These are phyloP conservation scores for Epizoanthus ramosus DNA, from an alignment of 92 coral and sea anemone species.

Conservation along the genomic window DNA sequence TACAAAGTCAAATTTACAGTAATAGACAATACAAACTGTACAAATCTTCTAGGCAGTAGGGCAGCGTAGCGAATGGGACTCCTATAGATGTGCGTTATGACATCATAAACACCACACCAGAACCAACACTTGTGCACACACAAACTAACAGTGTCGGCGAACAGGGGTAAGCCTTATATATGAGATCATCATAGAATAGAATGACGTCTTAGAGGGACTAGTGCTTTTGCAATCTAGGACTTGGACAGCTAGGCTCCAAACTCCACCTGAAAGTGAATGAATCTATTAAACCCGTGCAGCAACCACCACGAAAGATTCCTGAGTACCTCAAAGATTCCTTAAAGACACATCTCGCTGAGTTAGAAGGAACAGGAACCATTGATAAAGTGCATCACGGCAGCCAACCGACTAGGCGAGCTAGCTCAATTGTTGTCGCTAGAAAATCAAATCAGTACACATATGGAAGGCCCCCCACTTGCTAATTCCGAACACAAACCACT, in stretches of 20 bases:
- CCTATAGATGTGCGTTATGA: constrained; percentile 19
- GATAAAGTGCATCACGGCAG: not conserved
- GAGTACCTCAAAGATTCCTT: too few species aligned
- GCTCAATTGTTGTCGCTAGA: too few species aligned
- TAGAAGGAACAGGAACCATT: too few species aligned
- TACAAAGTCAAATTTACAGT: constrained; percentile 37
- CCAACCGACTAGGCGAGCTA: too few species aligned
- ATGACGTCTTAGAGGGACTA: constrained; percentile 10
- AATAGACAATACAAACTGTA: not conserved
- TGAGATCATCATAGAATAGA: not conserved
- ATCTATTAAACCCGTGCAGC: not conserved
- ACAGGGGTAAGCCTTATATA: not conserved
- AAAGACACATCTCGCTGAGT: too few species aligned
- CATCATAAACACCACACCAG: constrained; percentile 2
- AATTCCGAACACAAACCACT: constrained; percentile 26
- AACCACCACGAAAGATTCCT: too few species aligned
- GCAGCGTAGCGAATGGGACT: constrained; percentile 37
- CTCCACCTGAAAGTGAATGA: constrained; percentile 3
- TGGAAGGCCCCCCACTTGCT: not conserved
- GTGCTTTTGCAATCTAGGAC: not conserved
- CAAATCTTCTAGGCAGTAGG: constrained; percentile 27
- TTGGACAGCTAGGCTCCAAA: constrained; percentile 8
- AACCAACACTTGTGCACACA: not conserved
- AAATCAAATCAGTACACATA: constrained; percentile 26
- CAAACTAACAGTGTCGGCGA: not conserved